Conservation (phyloP, 2,888 invertebrate species). For the Drosophila limbata region DNA sequence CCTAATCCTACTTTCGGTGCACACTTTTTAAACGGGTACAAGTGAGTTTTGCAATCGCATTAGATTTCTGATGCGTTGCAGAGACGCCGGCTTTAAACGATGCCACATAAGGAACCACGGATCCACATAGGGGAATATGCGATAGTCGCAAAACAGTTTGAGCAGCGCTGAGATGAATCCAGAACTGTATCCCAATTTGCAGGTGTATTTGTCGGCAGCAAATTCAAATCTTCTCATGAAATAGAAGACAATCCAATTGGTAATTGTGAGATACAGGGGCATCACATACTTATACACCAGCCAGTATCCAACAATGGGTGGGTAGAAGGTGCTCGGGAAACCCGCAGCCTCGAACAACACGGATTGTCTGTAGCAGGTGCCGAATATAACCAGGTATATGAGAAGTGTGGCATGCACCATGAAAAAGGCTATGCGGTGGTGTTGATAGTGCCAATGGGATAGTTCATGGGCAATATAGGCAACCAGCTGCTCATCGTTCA, state of each 20-base stretch:
- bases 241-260: conserved; percentile 54
- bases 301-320: conserved; percentile 59
- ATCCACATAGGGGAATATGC: conserved; percentile 52
- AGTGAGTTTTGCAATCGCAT: neutral
- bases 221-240: conserved; percentile 47
- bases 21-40: neutral
- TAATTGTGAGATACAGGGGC: conserved; percentile 47
- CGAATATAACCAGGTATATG: conserved; percentile 56
- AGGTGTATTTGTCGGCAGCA: conserved; percentile 44
- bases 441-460: conserved; percentile 42
- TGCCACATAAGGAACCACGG: conserved; percentile 60
- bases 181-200: conserved; percentile 26
- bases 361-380: conserved; percentile 8
- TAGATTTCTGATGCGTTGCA: conserved; percentile 37
- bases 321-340: conserved; percentile 41
- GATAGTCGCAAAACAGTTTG: conserved; percentile 51
- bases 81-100: conserved; percentile 33
- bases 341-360: conserved; percentile 57
- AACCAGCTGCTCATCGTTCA: conserved; percentile 28
- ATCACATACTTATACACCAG: conserved; percentile 65
- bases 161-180: conserved; percentile 38
- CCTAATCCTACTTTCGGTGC: neutral
- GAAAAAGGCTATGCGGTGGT: conserved; percentile 11
- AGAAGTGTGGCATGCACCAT: conserved; percentile 38
- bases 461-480: conserved; percentile 64